phyloP scores from a whole-genome alignment of 1,140 invertebrate species.

The Tetragonula clypearis region DNA sequence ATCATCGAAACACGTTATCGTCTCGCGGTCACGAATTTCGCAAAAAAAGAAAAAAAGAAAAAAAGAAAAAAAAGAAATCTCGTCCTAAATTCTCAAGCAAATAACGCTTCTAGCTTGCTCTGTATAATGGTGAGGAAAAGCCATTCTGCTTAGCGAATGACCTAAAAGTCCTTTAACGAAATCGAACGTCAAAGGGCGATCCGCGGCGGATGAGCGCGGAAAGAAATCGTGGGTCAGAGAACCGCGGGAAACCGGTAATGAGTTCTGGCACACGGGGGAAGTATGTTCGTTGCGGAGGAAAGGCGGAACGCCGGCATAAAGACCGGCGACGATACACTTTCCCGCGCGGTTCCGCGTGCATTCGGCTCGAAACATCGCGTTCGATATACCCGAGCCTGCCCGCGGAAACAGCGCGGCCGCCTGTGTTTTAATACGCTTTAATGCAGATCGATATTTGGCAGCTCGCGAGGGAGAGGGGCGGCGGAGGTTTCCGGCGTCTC shows the following conservation, averaged over 20 bases:
- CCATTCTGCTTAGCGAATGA: not conserved
- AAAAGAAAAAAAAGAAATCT: not conserved
- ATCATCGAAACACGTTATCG: not conserved
- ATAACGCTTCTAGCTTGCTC: not conserved
- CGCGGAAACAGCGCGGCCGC: not conserved
- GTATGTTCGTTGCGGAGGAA: not conserved
- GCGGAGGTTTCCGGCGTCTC: not conserved
- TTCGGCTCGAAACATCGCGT: not conserved
- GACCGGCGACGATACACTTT: slow-evolving; percentile 25
- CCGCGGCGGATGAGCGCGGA: not conserved
- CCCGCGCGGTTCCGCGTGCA: slow-evolving; percentile 6
- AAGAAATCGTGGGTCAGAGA: slow-evolving; percentile 15
- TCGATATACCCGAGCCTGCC: not conserved
- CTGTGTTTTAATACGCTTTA: slow-evolving; percentile 54
- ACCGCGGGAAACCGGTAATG: not conserved
- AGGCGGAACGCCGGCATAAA: not conserved
- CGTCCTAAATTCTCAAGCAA: not conserved
- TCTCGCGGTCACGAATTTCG: no score
- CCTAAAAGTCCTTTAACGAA: slow-evolving; percentile 4
- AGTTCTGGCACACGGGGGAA: not conserved
- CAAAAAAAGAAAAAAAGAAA: not conserved
- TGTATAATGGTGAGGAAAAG: not conserved
- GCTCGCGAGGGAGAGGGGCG: not conserved
- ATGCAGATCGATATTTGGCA: slow-evolving; percentile 44
- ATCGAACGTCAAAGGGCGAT: not conserved